These are phyloP conservation scores for Coranthus polyacanthus DNA, from an alignment of 2,797 vertebrate genomes.

Conservation along the genomic window DNA sequence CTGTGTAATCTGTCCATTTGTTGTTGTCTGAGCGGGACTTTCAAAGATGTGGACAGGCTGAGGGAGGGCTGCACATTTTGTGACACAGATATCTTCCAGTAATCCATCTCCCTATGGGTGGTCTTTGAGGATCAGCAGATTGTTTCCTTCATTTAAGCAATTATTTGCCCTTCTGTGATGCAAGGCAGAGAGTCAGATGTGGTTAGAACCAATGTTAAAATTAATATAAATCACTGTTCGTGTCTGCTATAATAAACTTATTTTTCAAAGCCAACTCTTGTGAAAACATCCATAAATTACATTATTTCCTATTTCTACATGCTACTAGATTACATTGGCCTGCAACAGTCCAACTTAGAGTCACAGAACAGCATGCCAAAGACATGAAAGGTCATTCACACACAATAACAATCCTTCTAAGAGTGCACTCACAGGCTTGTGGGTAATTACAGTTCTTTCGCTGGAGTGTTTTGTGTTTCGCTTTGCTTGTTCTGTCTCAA, in stretches of 20 bases:
- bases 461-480: slow-evolving; percentile 88
- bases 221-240: slow-evolving; percentile 8
- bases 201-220: slow-evolving; percentile 4
- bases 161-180: slow-evolving; percentile 3
- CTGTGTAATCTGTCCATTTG: slow-evolving; percentile 87
- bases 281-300: slow-evolving; percentile 54
- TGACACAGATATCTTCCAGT: slow-evolving; percentile 74
- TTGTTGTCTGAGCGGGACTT: slow-evolving; percentile 74
- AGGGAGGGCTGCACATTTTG: slow-evolving; percentile 66
- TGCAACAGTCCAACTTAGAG: slow-evolving; percentile 67
- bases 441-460: slow-evolving; percentile 88
- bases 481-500: slow-evolving; percentile 88
- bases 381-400: slow-evolving; percentile 86
- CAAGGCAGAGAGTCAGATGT: neutral
- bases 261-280: slow-evolving; percentile 44
- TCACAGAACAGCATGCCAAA: slow-evolving; percentile 79
- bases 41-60: slow-evolving; percentile 71
- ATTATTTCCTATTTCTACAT: slow-evolving; percentile 52
- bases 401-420: slow-evolving; percentile 84
- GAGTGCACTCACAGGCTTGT: slow-evolving; percentile 86
- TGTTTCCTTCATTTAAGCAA: slow-evolving; percentile 33
- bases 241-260: slow-evolving; percentile 8
- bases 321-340: slow-evolving; percentile 58
- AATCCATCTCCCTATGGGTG: slow-evolving; percentile 84
- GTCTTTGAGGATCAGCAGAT: slow-evolving; percentile 72